These are phyloP conservation scores for Gila robusta DNA, from an alignment of 2,797 vertebrate species.

Conservation along the genomic window DNA sequence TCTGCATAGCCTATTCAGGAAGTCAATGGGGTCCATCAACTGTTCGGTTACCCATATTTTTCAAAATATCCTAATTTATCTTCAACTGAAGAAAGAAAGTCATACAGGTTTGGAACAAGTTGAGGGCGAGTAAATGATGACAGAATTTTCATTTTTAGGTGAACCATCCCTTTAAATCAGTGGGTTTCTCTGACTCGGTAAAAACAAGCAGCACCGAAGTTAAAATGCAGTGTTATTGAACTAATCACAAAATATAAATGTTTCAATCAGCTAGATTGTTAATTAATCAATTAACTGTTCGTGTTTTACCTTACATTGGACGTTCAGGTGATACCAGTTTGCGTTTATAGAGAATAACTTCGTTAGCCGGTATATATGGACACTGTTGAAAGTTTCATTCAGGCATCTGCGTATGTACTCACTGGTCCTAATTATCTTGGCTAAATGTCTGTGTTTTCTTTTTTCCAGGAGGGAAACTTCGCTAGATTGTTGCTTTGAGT, in stretches of 20 bases:
- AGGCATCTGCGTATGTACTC: constrained; percentile 31
- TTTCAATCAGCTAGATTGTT: background rate
- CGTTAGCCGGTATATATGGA: background rate
- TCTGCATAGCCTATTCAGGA: too few relatives aligned
- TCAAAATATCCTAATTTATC: too few relatives aligned
- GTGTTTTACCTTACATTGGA: background rate
- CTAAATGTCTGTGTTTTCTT: constrained; percentile 54
- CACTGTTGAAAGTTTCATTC: constrained; percentile 5
- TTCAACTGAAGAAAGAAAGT: too few relatives aligned
- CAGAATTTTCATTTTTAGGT: too few relatives aligned
- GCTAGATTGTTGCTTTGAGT: constrained; percentile 31
- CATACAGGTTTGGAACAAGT: too few relatives aligned
- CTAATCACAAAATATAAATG: background rate
- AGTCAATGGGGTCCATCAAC: too few relatives aligned
- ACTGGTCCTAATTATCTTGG: constrained; percentile 46
- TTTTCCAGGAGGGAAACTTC: constrained; percentile 62
- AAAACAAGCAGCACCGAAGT: background rate
- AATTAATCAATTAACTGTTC: background rate
- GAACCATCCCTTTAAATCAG: background rate
- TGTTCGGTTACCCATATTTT: too few relatives aligned
- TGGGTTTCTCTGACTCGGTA: background rate
- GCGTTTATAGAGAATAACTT: background rate
- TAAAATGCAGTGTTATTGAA: background rate
- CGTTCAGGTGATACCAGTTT: background rate
- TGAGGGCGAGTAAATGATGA: too few relatives aligned